Conservation (phyloP, 2,113 vertebrate genomes). For the Muntiacus muntjak region DNA sequence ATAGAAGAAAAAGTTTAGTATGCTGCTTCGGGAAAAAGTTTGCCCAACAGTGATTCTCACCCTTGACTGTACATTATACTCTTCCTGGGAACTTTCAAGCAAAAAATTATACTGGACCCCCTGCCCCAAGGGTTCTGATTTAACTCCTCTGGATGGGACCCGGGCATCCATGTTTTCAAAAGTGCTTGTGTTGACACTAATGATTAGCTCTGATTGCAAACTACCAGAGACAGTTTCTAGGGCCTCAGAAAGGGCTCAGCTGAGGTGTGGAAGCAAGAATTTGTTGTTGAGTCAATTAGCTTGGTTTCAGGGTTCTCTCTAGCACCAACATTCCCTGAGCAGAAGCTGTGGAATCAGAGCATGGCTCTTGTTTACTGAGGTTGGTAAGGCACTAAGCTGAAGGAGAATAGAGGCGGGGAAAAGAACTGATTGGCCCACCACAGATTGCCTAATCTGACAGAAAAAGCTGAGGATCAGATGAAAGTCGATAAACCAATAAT, state of each 20-base stretch:
- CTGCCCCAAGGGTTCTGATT: neutral
- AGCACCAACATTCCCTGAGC: neutral
- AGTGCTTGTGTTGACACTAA: neutral
- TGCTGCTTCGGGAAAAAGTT: neutral
- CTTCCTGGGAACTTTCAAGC: neutral
- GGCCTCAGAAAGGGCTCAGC: neutral
- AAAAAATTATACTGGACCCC: neutral
- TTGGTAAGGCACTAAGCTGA: neutral
- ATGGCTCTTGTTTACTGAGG: neutral
- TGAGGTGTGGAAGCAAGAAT: neutral
- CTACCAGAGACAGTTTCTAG: neutral
- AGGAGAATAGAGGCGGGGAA: neutral
- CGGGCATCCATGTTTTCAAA: neutral
- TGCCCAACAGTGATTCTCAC: neutral
- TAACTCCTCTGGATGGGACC: neutral
- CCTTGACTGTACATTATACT: neutral
- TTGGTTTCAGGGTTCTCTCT: neutral
- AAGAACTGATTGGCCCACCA: neutral
- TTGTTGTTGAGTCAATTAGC: neutral
- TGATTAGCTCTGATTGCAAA: neutral
- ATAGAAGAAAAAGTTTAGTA: neutral
- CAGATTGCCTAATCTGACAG: neutral
- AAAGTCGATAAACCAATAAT: neutral
- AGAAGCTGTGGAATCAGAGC: neutral
- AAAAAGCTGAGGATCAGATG: neutral